Evolutionary conservation across 1,140 invertebrate genomes (phyloP).

Genomic region (Fopius arisanus): DNA sequence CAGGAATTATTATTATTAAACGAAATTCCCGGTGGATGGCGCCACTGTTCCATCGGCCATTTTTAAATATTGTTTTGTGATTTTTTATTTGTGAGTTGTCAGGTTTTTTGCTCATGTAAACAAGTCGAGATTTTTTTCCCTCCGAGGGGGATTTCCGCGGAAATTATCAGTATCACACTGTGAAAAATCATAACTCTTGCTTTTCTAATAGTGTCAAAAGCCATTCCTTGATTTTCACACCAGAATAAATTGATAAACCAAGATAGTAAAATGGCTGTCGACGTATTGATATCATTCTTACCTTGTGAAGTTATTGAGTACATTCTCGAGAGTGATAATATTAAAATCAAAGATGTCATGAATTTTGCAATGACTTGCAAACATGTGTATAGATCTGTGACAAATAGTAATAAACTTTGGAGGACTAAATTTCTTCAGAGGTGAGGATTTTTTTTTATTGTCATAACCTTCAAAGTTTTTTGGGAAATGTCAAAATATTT

Average conservation of each 20-base stretch:
- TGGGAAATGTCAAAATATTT: not conserved
- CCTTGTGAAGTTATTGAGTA: slow-evolving; percentile 52
- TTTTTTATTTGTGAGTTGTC: not conserved
- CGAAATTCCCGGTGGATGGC: no score
- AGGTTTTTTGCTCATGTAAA: not conserved
- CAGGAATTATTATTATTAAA: no score
- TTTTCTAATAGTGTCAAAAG: not conserved
- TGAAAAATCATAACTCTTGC: not conserved
- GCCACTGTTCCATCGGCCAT: not conserved
- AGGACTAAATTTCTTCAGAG: slow-evolving; percentile 56
- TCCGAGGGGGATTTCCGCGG: not conserved
- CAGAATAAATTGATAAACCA: not conserved
- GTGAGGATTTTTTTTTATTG: slow-evolving; percentile 35
- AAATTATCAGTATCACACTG: not conserved
- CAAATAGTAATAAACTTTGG: slow-evolving; percentile 56
- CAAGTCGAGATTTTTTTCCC: not conserved
- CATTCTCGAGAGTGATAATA: slow-evolving; percentile 48
- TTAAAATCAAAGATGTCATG: slow-evolving; percentile 49
- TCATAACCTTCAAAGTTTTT: not conserved
- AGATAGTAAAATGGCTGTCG: slow-evolving; percentile 41
- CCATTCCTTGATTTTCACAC: not conserved
- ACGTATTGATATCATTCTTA: slow-evolving; percentile 50
- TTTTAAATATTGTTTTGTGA: not conserved
- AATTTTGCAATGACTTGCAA: slow-evolving; percentile 51
- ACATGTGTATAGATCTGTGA: slow-evolving; percentile 40